Evolutionary conservation across 2,113 vertebrate genomes (phyloP).

Genomic region (Thunnus maccoyii): DNA sequence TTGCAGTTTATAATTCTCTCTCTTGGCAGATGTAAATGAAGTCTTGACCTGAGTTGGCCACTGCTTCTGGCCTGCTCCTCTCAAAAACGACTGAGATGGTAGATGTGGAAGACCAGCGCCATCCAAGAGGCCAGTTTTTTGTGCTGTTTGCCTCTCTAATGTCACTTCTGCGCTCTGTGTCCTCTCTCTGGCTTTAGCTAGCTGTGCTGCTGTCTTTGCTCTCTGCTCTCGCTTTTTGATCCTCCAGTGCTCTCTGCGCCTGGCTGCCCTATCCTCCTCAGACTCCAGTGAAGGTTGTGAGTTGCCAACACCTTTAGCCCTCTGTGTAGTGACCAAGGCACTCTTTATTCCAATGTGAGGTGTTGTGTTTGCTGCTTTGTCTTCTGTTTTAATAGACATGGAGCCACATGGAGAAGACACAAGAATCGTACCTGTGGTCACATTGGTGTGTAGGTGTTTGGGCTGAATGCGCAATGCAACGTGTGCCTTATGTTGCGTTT

Average conservation of each 20-base stretch:
- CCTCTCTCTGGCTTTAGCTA: constrained; percentile 69
- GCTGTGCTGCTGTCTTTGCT: constrained; percentile 77
- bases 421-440: constrained; percentile 19
- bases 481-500: constrained; percentile 44
- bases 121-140: constrained; percentile 38
- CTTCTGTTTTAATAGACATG: constrained; percentile 23
- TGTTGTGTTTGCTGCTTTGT: constrained; percentile 23
- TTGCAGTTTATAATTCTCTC: constrained; percentile 44
- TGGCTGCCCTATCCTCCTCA: constrained; percentile 82
- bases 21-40: constrained; percentile 40
- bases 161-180: constrained; percentile 25
- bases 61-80: constrained; percentile 42
- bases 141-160: constrained; percentile 40
- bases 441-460: constrained; percentile 32
- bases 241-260: constrained; percentile 84
- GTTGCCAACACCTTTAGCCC: constrained; percentile 27
- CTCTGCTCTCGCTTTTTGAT: constrained; percentile 86
- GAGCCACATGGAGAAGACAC: constrained; percentile 15
- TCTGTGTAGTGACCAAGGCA: constrained; percentile 59
- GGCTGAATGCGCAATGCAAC: constrained; percentile 46
- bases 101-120: constrained; percentile 33
- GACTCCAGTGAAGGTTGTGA: constrained; percentile 39
- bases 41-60: constrained; percentile 23
- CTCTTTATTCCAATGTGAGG: constrained; percentile 59
- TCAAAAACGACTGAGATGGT: constrained; percentile 34